A percentile compares a stretch with the other conserved stretches of the same genome.
Evolutionary conservation across 2,113 vertebrate genomes (phyloP).

Genomic region (Entelurus aequoreus): DNA sequence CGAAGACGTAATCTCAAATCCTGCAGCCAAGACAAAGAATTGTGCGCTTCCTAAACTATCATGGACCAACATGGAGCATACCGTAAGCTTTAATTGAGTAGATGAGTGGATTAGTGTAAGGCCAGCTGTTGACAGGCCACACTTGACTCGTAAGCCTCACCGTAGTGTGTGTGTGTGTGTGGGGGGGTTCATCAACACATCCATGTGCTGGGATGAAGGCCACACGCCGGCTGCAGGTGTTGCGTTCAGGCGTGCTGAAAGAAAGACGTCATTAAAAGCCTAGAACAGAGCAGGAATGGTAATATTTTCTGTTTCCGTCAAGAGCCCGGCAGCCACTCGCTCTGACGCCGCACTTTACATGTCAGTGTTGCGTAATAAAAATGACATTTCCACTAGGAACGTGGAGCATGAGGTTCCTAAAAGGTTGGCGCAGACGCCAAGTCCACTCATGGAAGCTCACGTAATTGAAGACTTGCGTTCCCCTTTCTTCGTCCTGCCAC

Average conservation of each 20-base stretch:
- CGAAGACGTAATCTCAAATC: slow-evolving; percentile 11
- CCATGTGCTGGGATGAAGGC: slow-evolving; percentile 1
- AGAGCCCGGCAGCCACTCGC: slow-evolving; percentile 33
- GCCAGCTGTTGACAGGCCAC: slow-evolving; percentile 51
- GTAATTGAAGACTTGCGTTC: slow-evolving; percentile 60
- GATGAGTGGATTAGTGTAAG: slow-evolving; percentile 57
- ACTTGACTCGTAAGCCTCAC: slow-evolving; percentile 24
- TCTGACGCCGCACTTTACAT: slow-evolving; percentile 53
- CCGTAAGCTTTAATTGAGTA: slow-evolving; percentile 59
- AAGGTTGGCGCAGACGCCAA: slow-evolving; percentile 52
- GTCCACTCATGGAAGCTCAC: slow-evolving; percentile 56
- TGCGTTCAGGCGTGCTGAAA: slow-evolving; percentile 26
- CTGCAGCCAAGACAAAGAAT: slow-evolving; percentile 16
- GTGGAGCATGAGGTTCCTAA: slow-evolving; percentile 49
- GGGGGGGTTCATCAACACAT: slow-evolving; percentile 21
- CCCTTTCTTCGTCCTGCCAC: not conserved
- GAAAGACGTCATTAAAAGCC: slow-evolving; percentile 5
- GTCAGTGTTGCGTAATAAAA: slow-evolving; percentile 45
- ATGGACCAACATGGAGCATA: slow-evolving; percentile 43
- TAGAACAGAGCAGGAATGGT: not conserved
- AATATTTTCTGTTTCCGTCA: slow-evolving; percentile 28
- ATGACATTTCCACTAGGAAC: slow-evolving; percentile 62
- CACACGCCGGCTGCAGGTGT: slow-evolving; percentile 25
- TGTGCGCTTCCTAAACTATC: slow-evolving; percentile 1
- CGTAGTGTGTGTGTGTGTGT: slow-evolving; percentile 22